Base-by-base conservation (phyloP, 1,140 invertebrate species). In the Penaeus vannamei region DNA sequence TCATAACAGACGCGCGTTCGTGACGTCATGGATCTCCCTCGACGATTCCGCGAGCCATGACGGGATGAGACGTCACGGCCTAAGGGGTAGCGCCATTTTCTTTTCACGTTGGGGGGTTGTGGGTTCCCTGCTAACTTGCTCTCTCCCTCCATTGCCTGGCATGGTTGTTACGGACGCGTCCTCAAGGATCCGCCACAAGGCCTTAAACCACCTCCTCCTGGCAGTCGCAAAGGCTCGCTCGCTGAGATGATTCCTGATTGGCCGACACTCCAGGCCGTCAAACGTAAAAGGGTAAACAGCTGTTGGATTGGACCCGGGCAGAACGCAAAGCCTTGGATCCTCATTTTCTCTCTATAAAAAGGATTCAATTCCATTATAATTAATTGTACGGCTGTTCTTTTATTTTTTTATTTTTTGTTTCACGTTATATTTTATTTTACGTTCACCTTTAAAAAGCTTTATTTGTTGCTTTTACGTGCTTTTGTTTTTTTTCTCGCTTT, bases 171-270 rank as follows among this genome's bases (percentile, higher is more conserved):
- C 42, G 72, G 19, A 76, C 29, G 72, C 29, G 19, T 14, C 72
- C 23, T 26, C 66, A 72, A 29, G 29, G 64, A 64, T 36, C 59
- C 82, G 42, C 87, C 26, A 36, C 61, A 84, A 83, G 76, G 62
- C 85, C 80, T 79, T 85, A 82, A 85, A 86, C 86, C 86, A 42
- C 80, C 87, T 62, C 69, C 81, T 62, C 80, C 79, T n/a, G 83
- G 85, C 76, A 92, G 92, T 87, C 93, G 94, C 95, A 95, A 93
- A 92, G 80, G 90, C 86, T 92, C 95, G 97, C 95, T 98, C 93
- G 97, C 97, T 92, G 97, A 98, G 94, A 94, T 98, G 94, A 98
- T 99, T 93, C 97, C 97, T 92, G 98, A 98, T 94, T 99, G 98
- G 98, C 98, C 98, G 92, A 96, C 95, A 92, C 95, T 98, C 92